Evolutionary conservation across 2,113 vertebrate genomes (phyloP).

Genomic region (Copsychus sechellarum): DNA sequence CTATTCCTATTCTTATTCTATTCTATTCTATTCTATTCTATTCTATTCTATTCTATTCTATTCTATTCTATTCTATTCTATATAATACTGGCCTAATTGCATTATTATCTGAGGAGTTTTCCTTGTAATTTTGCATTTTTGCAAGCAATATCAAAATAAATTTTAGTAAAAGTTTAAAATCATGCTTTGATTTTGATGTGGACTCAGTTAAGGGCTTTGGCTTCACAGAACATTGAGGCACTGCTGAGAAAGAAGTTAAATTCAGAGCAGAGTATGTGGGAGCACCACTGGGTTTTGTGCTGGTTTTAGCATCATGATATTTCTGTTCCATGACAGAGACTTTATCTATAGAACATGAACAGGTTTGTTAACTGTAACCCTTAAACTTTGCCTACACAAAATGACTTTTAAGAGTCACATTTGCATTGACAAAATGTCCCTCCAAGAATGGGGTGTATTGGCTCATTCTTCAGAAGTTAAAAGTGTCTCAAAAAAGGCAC

Average conservation of each 20-base stretch:
- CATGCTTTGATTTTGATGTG: background rate
- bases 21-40: background rate
- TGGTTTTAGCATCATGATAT: background rate
- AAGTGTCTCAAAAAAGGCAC: background rate
- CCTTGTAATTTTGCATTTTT: background rate
- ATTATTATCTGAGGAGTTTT: background rate
- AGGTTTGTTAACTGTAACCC: background rate
- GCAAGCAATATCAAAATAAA: background rate
- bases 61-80: background rate
- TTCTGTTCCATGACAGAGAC: background rate
- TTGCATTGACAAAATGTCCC: background rate
- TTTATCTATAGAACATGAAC: background rate
- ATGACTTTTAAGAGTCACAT: background rate
- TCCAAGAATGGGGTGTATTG: background rate
- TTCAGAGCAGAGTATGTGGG: background rate
- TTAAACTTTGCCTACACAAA: background rate
- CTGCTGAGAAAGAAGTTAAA: background rate
- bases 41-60: no score
- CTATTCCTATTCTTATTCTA: background rate
- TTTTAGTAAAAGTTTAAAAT: background rate
- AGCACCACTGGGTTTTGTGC: background rate
- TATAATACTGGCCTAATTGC: background rate
- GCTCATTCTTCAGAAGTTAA: background rate
- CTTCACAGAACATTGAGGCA: background rate
- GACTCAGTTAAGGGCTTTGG: background rate